These are phyloP conservation scores for Menidia beryllina DNA, from an alignment of 2,113 vertebrate species.

Conservation along the genomic window DNA sequence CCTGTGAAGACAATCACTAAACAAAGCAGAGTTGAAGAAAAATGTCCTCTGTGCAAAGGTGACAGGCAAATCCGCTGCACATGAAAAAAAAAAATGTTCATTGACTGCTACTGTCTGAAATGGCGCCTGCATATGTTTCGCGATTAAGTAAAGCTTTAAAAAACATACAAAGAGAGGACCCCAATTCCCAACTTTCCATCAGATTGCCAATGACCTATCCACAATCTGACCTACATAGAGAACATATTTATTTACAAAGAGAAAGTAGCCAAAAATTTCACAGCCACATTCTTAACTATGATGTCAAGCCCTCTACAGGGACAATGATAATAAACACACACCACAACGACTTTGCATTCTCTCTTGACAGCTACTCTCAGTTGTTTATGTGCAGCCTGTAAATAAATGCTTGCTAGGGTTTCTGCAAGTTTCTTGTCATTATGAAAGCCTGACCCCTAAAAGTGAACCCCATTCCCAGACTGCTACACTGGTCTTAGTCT, in stretches of 20 bases:
- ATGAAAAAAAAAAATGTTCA: too few species aligned
- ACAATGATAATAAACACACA: slow-evolving; percentile 74
- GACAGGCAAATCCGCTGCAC: too few species aligned
- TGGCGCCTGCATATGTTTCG: background rate
- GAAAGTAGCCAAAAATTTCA: slow-evolving; percentile 57
- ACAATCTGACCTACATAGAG: slow-evolving; percentile 46
- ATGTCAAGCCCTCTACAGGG: slow-evolving; percentile 62
- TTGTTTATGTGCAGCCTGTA: slow-evolving; percentile 68
- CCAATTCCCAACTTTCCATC: slow-evolving; percentile 30
- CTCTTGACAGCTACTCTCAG: slow-evolving; percentile 65
- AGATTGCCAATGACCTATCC: slow-evolving; percentile 51
- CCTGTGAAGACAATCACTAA: background rate
- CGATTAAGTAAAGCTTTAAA: background rate
- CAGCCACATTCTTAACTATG: slow-evolving; percentile 66
- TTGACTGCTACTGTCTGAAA: slow-evolving; percentile 1
- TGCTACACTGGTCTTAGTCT: slow-evolving; percentile 30
- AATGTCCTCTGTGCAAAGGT: too few species aligned
- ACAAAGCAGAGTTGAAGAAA: background rate
- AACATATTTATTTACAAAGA: slow-evolving; percentile 67
- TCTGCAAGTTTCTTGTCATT: slow-evolving; percentile 61
- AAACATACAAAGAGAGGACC: background rate
- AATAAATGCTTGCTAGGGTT: slow-evolving; percentile 67
- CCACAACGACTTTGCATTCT: slow-evolving; percentile 49
- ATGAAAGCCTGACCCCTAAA: slow-evolving; percentile 61
- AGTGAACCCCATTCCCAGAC: slow-evolving; percentile 56